Conservation (phyloP, 2,888 invertebrate species). For the Ochropleura leucogaster region DNA sequence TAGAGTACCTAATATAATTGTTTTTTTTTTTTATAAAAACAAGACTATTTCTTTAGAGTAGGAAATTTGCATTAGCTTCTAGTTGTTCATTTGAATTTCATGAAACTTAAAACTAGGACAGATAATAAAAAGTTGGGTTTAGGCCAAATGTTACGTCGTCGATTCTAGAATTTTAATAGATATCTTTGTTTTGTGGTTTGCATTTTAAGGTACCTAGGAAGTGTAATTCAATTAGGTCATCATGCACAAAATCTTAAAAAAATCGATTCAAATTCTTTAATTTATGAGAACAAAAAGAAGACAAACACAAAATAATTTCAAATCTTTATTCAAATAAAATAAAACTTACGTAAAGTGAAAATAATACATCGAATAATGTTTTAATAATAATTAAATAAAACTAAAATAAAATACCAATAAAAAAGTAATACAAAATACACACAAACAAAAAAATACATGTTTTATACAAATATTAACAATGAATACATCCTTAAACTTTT, state of each 20-base stretch:
- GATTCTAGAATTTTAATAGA: not conserved
- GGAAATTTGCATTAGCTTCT: not conserved
- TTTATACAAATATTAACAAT: not conserved
- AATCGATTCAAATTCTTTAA: not conserved
- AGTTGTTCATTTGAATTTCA: not conserved
- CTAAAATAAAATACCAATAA: too few relatives aligned
- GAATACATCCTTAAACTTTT: not conserved
- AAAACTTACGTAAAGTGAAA: too few relatives aligned
- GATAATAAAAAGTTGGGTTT: conserved; percentile 14
- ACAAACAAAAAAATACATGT: not conserved
- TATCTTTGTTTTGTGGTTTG: not conserved
- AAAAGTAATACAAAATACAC: not conserved
- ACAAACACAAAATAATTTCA: not conserved
- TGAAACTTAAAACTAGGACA: conserved; percentile 27
- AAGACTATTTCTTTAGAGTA: not conserved
- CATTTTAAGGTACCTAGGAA: not conserved
- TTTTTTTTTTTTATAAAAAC: not conserved
- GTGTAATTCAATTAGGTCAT: not conserved
- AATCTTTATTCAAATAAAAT: conserved; percentile 3
- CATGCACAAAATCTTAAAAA: not conserved
- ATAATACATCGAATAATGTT: too few relatives aligned
- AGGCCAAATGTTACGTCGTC: conserved; percentile 5
- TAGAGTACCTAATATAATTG: not conserved
- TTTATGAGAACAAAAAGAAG: not conserved
- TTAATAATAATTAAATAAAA: too few relatives aligned